Conservation (phyloP, 92 coral and sea anemone species). For the Plumapathes pennacea region DNA sequence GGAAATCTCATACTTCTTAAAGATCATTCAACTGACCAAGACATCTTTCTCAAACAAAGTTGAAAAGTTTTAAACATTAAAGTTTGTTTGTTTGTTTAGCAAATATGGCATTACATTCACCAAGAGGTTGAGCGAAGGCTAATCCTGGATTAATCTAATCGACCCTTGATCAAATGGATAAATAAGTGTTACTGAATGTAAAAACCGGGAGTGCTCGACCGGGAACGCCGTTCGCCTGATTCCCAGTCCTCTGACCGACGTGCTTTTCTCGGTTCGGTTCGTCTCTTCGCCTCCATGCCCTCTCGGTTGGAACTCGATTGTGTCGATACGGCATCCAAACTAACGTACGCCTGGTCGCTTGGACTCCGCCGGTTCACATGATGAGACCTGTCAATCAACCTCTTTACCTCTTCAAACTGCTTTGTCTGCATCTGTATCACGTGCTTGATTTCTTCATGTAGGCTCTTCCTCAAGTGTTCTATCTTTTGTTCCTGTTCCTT, state of each 20-base stretch:
- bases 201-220: conserved; percentile 63
- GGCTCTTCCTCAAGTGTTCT: conserved; percentile 69
- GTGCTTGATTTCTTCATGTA: conserved; percentile 65
- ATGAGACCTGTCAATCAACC: conserved; percentile 24
- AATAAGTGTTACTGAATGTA: conserved; percentile 53
- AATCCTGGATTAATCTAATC: too few species aligned
- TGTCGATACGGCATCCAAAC: conserved; percentile 42
- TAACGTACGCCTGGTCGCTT: conserved; percentile 60
- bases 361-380: conserved; percentile 22
- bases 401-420: conserved; percentile 76
- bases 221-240: conserved; percentile 13
- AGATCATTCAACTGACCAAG: too few species aligned
- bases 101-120: too few species aligned
- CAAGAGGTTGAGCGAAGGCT: too few species aligned
- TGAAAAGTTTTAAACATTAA: too few species aligned
- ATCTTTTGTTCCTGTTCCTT: conserved; percentile 63
- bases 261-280: conserved; percentile 18
- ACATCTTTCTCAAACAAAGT: too few species aligned
- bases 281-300: conserved; percentile 18
- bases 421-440: conserved; percentile 71
- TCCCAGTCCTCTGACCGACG: conserved; percentile 34
- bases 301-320: conserved; percentile 36
- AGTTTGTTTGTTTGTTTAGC: too few species aligned
- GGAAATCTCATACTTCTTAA: too few species aligned
- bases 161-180: too few species aligned